These are phyloP conservation scores for Ptilodon capucinus DNA, from an alignment of 2,888 invertebrate species.

Conservation along the genomic window DNA sequence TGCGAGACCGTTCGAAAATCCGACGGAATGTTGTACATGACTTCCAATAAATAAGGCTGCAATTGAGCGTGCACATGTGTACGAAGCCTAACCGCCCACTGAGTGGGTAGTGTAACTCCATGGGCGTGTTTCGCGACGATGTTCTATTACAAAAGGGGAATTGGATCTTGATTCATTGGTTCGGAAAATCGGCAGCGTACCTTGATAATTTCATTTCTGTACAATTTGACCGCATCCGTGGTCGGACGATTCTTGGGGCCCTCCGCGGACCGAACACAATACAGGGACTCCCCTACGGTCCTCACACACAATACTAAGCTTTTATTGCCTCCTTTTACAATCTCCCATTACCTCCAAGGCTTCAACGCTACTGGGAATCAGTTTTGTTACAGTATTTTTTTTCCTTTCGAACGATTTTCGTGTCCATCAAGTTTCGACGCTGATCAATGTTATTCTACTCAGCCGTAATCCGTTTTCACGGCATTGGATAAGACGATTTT, in stretches of 20 bases:
- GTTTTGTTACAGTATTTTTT: conserved; percentile 74
- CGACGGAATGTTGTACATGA: conserved; percentile 44
- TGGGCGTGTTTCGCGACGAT: conserved; percentile 78
- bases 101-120: conserved; percentile 77
- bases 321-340: conserved; percentile 83
- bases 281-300: conserved; percentile 75
- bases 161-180: conserved; percentile 83
- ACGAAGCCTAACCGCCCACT: conserved; percentile 66
- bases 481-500: conserved; percentile 38
- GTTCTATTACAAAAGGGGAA: conserved; percentile 83
- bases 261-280: conserved; percentile 77
- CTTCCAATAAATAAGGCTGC: conserved; percentile 42
- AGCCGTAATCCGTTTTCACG: conserved; percentile 38
- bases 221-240: conserved; percentile 82
- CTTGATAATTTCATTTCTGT: conserved; percentile 84
- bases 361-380: conserved; percentile 74
- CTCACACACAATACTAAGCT: conserved; percentile 81
- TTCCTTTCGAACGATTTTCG: conserved; percentile 69
- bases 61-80: conserved; percentile 46
- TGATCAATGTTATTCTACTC: conserved; percentile 50
- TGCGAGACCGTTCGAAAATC: conserved; percentile 49
- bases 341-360: conserved; percentile 80
- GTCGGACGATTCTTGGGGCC: conserved; percentile 78
- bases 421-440: conserved; percentile 59
- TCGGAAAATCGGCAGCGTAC: conserved; percentile 83